Base-by-base conservation (phyloP, 1,140 invertebrate genomes). In the Drosophila erecta region DNA sequence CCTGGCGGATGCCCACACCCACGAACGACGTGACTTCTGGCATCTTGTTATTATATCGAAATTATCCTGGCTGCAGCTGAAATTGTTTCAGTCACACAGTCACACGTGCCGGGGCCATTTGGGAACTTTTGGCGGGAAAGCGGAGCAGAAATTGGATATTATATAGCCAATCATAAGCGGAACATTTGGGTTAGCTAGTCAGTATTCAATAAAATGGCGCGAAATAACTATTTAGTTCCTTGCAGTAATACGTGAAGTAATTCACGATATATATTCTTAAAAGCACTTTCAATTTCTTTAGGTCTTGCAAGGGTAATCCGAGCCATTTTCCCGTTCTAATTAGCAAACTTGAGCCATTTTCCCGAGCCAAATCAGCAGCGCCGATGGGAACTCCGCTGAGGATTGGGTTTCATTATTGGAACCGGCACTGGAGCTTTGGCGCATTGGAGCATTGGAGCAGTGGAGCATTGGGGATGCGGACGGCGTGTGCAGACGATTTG, bases 1-100 rank as follows among this genome's bases (percentile, higher is more conserved):
- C 24, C 55, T 24, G 27, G 22, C 24, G 59, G 46, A 41, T 27
- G 38, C 7, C 40, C 40, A 41, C 40, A 27, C 58, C 24, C 61
- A 41, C 60, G 24, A 55, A 65, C 40, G 71, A 89, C 84, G 84
- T 89, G 84, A 89, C 84, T 84, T 79, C 43, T 65, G 67, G 66
- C 72, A 53, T 58, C 66, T 56, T 76, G 67, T 80, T 84, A 85
- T 85, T 85, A 80, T 85, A 77, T 85, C 67, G 75, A 77, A 85
- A 80, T 85, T 79, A 84, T 89, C 66, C 62, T 62, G 50, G 69
- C 58, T 66, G 71, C 72, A 71, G 79, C 84, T 79, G 58, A 76
- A 71, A 83, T 76, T 83, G 76, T 80, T 72, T 83, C 66, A 17
- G 17, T 17, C 17, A 17, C 17, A 40, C 75, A 71, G 80, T 60